Evolutionary conservation across 2,113 vertebrate species (phyloP).

Genomic region (Myanophis thanlyinensis): DNA sequence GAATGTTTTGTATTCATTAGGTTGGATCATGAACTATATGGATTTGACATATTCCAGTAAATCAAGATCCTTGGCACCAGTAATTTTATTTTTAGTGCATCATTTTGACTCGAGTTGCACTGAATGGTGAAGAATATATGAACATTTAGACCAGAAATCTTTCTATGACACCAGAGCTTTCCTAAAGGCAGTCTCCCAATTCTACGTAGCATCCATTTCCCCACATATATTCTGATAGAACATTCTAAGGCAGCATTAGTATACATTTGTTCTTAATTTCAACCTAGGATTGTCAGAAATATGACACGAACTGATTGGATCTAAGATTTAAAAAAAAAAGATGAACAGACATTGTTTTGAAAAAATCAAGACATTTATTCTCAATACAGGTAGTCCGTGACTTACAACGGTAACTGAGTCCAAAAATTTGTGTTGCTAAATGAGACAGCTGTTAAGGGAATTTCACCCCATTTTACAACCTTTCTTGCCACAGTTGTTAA

Average conservation of each 20-base stretch:
- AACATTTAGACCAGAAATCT: not conserved
- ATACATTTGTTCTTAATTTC: constrained; percentile 20
- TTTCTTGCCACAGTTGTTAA: not conserved
- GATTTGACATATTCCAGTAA: not conserved
- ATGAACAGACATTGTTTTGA: not conserved
- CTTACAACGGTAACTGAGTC: not conserved
- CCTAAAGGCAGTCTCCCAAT: not conserved
- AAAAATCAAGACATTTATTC: not conserved
- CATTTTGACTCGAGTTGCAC: not conserved
- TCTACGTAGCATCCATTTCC: not conserved
- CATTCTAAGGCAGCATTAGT: not conserved
- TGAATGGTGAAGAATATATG: not conserved
- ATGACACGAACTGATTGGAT: not conserved
- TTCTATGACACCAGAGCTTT: not conserved
- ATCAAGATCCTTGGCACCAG: not conserved
- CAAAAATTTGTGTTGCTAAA: not conserved
- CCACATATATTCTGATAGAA: not conserved
- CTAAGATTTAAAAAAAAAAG: not conserved
- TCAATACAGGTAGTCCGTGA: not conserved
- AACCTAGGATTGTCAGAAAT: not conserved
- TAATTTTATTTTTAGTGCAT: not conserved
- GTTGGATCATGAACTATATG: too few relatives aligned
- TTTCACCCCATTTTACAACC: not conserved
- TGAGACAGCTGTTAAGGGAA: not conserved
- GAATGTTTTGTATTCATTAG: not conserved